These are phyloP conservation scores for Drosophila neotestacea DNA, from an alignment of 2,888 invertebrate species.

Conservation along the genomic window DNA sequence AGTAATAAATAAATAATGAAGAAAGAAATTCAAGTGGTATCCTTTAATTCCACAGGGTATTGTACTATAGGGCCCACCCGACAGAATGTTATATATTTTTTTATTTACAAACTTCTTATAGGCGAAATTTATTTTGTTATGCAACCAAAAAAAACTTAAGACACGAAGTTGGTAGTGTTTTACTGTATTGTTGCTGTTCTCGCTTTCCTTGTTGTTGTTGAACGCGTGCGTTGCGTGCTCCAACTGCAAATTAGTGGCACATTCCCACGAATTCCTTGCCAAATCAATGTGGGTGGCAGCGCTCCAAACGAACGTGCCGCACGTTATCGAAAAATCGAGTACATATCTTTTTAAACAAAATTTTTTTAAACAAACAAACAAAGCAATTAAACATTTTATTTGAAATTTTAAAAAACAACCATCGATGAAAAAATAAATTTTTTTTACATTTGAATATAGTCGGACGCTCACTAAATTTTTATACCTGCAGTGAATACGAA, in stretches of 20 bases:
- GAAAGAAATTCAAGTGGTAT: too few relatives aligned
- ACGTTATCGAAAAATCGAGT: constrained; percentile 23
- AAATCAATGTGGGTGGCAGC: constrained; percentile 57
- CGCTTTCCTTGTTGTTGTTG: constrained; percentile 19
- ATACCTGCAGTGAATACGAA: constrained; percentile 44
- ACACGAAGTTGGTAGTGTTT: constrained; percentile 48
- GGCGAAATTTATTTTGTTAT: constrained; percentile 16
- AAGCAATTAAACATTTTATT: constrained; percentile 48
- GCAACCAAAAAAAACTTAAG: constrained; percentile 68
- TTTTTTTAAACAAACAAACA: constrained; percentile 54
- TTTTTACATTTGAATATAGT: constrained; percentile 41
- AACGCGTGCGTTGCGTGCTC: constrained; percentile 49
- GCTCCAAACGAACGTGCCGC: constrained; percentile 40
- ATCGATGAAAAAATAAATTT: constrained; percentile 32
- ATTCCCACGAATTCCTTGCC: constrained; percentile 57
- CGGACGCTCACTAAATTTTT: constrained; percentile 43
- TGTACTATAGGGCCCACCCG: too few relatives aligned
- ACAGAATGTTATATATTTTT: not conserved
- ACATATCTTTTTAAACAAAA: not conserved
- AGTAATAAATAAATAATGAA: too few relatives aligned
- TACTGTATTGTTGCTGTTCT: constrained; percentile 16
- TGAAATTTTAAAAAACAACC: constrained; percentile 26
- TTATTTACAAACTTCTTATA: constrained; percentile 2
- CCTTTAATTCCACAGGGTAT: too few relatives aligned
- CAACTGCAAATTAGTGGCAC: constrained; percentile 43